phyloP scores from a whole-genome alignment of 2,888 invertebrate genomes.

The Trachelus iudaicus region DNA sequence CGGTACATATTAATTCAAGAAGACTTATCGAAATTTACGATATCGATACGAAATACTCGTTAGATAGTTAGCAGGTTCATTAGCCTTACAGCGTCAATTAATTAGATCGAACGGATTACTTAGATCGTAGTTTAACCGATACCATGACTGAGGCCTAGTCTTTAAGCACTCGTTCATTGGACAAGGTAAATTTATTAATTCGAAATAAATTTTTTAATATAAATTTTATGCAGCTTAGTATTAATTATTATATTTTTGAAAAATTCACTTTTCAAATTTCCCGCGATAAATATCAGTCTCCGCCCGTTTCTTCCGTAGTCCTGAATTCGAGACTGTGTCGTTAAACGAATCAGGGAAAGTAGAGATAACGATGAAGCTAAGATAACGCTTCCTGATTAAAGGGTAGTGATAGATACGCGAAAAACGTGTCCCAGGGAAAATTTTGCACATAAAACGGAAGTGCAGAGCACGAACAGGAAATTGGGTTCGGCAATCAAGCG shows the following conservation, averaged over 20 bases:
- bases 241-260: background rate
- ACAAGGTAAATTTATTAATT: background rate
- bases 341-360: background rate
- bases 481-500: slow-evolving; percentile 56
- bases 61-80: background rate
- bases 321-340: background rate
- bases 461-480: slow-evolving; percentile 43
- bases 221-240: too few relatives aligned
- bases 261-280: background rate
- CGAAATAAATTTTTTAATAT: too few relatives aligned
- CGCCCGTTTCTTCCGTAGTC: too few relatives aligned
- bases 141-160: background rate
- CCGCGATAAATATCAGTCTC: too few relatives aligned
- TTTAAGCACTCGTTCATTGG: background rate
- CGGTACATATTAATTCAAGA: background rate
- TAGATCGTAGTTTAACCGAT: background rate
- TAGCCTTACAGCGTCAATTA: too few relatives aligned
- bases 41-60: background rate
- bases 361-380: background rate
- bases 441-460: slow-evolving; percentile 6
- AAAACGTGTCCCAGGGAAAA: background rate
- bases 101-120: background rate
- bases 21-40: background rate
- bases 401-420: background rate
- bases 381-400: background rate